phyloP scores from a whole-genome alignment of 1,140 invertebrate genomes.

The Leptopilina boulardi region DNA sequence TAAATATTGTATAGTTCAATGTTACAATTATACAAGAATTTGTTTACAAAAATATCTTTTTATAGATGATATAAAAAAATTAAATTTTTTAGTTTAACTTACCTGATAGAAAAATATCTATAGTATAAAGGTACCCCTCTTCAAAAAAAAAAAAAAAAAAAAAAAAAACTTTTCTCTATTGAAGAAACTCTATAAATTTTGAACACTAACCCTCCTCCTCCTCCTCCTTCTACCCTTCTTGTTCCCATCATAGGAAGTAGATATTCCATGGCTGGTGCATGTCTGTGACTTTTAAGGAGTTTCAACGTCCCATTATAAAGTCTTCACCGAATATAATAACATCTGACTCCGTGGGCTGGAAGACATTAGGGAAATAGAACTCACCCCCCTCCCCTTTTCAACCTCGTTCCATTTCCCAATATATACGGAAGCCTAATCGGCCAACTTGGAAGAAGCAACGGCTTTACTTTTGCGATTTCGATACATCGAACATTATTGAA shows the following conservation, averaged over 20 bases:
- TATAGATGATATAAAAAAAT: too few species aligned
- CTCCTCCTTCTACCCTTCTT: too few species aligned
- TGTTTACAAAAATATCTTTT: too few species aligned
- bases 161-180: slow-evolving; percentile 46
- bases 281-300: slow-evolving; percentile 72
- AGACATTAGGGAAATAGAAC: slow-evolving; percentile 75
- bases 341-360: slow-evolving; percentile 71
- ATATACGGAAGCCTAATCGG: slow-evolving; percentile 56
- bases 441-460: slow-evolving; percentile 59
- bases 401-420: slow-evolving; percentile 40
- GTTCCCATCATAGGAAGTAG: slow-evolving; percentile 34
- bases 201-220: neutral
- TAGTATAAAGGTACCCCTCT: slow-evolving; percentile 49
- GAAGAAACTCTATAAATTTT: slow-evolving; percentile 54
- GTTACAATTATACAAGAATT: too few species aligned
- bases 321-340: slow-evolving; percentile 76
- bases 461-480: slow-evolving; percentile 59
- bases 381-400: slow-evolving; percentile 42
- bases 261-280: slow-evolving; percentile 37
- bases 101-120: slow-evolving; percentile 61
- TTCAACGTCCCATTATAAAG: slow-evolving; percentile 75
- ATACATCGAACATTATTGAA: slow-evolving; percentile 53
- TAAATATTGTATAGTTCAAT: too few species aligned
- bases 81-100: too few species aligned
- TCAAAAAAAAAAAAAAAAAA: too few species aligned